Conservation (phyloP, 37 sponge, comb jelly and placozoan genomes). For the Cliona cf. orientalis region DNA sequence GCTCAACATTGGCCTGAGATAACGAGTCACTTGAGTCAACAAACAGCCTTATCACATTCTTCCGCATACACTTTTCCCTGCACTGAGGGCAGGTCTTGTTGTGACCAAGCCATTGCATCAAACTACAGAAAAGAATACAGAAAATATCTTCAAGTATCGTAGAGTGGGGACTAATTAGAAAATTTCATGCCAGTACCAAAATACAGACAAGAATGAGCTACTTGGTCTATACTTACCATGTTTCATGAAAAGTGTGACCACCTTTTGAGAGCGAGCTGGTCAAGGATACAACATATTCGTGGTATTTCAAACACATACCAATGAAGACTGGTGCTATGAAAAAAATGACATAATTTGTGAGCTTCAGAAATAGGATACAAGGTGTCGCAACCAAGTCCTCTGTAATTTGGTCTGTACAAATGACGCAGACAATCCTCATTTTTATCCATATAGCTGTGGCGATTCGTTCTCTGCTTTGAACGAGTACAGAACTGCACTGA, state of each 20-base stretch:
- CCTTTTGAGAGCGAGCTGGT: neutral
- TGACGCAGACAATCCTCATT: conserved; percentile 40
- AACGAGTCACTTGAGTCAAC: conserved; percentile 9
- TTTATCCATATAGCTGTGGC: neutral
- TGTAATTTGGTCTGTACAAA: conserved; percentile 44
- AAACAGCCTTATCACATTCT: conserved; percentile 33
- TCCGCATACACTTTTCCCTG: conserved; percentile 30
- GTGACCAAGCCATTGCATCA: conserved; percentile 46
- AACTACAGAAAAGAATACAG: neutral
- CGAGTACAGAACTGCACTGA: neutral
- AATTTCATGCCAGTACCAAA: too few relatives aligned
- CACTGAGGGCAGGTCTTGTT: conserved; percentile 59
- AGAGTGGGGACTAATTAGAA: too few relatives aligned
- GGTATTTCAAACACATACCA: neutral
- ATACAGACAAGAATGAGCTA: neutral
- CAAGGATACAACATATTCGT: neutral
- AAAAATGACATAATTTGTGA: neutral
- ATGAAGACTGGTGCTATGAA: neutral
- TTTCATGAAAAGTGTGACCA: conserved; percentile 58
- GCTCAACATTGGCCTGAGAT: neutral
- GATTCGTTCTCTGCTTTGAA: too few relatives aligned
- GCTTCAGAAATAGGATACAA: conserved; percentile 16
- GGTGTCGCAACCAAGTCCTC: conserved; percentile 50
- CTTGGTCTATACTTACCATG: neutral
- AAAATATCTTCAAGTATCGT: neutral